Conservation (phyloP, 1,140 invertebrate species). For the Ips typographus region DNA sequence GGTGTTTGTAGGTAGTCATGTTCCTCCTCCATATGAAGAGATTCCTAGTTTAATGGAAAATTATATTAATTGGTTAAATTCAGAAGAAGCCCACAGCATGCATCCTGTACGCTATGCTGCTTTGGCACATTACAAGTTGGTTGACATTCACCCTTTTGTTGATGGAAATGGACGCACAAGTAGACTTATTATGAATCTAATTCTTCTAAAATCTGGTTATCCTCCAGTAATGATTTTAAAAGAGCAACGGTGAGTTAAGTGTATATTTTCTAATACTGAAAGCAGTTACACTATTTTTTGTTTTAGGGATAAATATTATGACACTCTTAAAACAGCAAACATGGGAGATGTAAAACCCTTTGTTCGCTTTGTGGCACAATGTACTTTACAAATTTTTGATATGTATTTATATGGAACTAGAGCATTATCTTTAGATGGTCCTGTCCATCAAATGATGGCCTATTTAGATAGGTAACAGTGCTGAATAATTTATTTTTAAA, state of each 20-base stretch:
- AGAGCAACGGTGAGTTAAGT: conserved; percentile 66
- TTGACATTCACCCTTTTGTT: conserved; percentile 90
- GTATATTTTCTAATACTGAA: neutral
- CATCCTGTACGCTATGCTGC: conserved; percentile 93
- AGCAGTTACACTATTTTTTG: neutral
- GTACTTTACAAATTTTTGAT: conserved; percentile 91
- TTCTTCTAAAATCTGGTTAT: conserved; percentile 97
- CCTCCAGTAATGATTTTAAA: conserved; percentile 95
- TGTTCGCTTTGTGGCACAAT: conserved; percentile 92
- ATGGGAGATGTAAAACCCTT: conserved; percentile 91
- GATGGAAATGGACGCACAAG: conserved; percentile 96
- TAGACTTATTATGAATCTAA: conserved; percentile 92
- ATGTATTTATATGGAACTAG: conserved; percentile 83
- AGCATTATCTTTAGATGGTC: conserved; percentile 40
- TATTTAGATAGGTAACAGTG: too few relatives aligned
- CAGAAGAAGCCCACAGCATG: conserved; percentile 76
- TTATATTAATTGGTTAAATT: conserved; percentile 89
- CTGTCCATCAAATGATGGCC: conserved; percentile 19
- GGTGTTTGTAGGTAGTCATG: conserved; percentile 90
- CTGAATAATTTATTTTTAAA: too few relatives aligned
- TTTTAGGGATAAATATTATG: conserved; percentile 73
- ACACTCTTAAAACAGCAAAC: conserved; percentile 86
- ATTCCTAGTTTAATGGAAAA: conserved; percentile 82
- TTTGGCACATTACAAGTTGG: conserved; percentile 94
- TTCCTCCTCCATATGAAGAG: conserved; percentile 81